These are phyloP conservation scores for Anaspis maculata DNA, from an alignment of 2,888 invertebrate species.

Conservation along the genomic window DNA sequence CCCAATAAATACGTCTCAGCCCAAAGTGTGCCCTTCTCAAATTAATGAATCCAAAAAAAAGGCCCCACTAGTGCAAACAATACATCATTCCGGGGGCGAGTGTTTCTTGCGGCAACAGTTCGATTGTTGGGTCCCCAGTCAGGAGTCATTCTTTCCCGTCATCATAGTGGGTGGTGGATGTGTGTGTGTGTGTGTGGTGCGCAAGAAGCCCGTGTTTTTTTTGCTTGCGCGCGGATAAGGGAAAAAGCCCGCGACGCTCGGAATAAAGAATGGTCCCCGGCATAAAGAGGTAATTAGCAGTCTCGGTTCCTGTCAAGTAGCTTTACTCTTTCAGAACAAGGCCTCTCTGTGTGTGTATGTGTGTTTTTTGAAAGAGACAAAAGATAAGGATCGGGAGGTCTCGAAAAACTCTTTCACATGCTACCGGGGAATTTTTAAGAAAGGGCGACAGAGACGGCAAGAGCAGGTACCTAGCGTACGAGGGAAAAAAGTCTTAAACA, in stretches of 20 bases:
- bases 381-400: constrained; percentile 27
- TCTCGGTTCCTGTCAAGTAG: constrained; percentile 38
- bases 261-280: constrained; percentile 33
- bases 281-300: constrained; percentile 39
- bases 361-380: constrained; percentile 27
- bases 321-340: constrained; percentile 33
- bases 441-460: background rate
- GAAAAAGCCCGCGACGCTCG: too few relatives aligned
- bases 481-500: too few relatives aligned
- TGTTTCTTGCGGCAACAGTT: constrained; percentile 14
- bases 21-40: too few relatives aligned
- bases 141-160: constrained; percentile 21
- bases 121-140: constrained; percentile 14
- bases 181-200: constrained; percentile 14
- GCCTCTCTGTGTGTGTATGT: constrained; percentile 28
- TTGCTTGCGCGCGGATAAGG: too few relatives aligned
- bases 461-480: too few relatives aligned
- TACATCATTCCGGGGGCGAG: constrained; percentile 10
- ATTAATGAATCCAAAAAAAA: constrained; percentile 13
- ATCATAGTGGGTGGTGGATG: constrained; percentile 22
- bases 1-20: too few relatives aligned
- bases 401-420: constrained; percentile 19
- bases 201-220: too few relatives aligned
- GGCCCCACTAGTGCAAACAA: too few relatives aligned
- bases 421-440: constrained; percentile 12